These are phyloP conservation scores for Caenorhabditis elegans DNA, from an alignment of 1,140 invertebrate genomes.

Conservation along the genomic window DNA sequence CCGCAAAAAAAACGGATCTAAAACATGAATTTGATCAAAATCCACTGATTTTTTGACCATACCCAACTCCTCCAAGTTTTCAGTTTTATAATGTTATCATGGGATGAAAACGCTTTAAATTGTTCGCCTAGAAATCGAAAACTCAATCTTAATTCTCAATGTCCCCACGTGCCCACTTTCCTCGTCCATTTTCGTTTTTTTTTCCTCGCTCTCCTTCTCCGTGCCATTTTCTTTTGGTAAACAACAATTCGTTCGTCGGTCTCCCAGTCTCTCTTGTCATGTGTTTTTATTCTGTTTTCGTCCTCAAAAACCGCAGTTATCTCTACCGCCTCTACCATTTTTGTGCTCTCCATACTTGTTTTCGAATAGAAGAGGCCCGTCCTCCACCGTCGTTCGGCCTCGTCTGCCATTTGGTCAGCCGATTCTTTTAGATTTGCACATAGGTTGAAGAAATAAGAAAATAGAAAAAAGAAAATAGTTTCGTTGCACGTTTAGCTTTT, in stretches of 20 bases:
- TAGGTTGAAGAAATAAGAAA: neutral
- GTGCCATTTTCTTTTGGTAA: neutral
- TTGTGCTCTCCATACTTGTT: slow-evolving; percentile 18
- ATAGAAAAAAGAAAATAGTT: neutral
- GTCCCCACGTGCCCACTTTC: neutral
- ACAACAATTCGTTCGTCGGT: neutral
- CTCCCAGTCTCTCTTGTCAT: neutral
- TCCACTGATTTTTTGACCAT: too few relatives aligned
- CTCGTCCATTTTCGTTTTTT: neutral
- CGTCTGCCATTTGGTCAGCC: neutral
- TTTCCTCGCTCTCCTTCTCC: too few relatives aligned
- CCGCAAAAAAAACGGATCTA: too few relatives aligned
- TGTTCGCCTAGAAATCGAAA: too few relatives aligned
- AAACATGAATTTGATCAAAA: too few relatives aligned
- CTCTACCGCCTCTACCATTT: neutral
- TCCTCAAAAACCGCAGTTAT: neutral
- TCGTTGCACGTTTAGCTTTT: neutral
- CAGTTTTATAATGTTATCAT: too few relatives aligned
- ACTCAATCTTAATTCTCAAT: too few relatives aligned
- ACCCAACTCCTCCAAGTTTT: too few relatives aligned
- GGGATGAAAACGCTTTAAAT: too few relatives aligned
- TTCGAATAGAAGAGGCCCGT: neutral
- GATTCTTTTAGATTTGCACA: slow-evolving; percentile 13
- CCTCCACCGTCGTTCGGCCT: neutral
- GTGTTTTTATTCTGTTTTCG: slow-evolving; percentile 24